These are phyloP conservation scores for Ctenomys sociabilis DNA, from an alignment of 2,113 vertebrate species.

Conservation along the genomic window DNA sequence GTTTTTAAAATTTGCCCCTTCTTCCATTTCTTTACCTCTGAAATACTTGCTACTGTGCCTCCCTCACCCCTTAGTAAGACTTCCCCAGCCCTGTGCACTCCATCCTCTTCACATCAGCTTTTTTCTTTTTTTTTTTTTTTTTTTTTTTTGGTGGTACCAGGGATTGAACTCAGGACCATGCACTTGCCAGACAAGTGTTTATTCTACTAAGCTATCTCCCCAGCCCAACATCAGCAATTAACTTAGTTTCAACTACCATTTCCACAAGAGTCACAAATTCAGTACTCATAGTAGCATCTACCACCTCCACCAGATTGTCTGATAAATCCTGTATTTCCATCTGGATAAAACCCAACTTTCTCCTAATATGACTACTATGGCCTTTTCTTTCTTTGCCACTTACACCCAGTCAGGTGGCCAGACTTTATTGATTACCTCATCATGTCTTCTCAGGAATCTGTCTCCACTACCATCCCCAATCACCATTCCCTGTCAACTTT, in stretches of 20 bases:
- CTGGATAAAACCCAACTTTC: conserved; percentile 23
- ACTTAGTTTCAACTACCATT: conserved; percentile 25
- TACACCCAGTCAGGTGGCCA: conserved; percentile 26
- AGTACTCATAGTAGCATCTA: neutral
- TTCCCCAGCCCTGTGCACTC: neutral
- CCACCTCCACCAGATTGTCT: neutral
- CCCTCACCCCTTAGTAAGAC: neutral
- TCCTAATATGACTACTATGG: neutral
- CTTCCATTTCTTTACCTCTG: neutral
- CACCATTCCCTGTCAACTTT: conserved; percentile 39
- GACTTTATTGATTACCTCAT: neutral
- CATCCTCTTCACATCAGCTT: neutral
- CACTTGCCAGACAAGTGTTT: no score
- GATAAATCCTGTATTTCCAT: neutral
- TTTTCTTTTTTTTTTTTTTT: no score
- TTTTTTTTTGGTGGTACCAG: no score
- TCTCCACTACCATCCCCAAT: conserved; percentile 12
- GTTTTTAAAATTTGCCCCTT: conserved; percentile 41
- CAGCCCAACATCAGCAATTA: neutral
- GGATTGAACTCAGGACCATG: no score
- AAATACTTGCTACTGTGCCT: neutral
- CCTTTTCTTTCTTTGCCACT: conserved; percentile 41
- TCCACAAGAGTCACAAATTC: conserved; percentile 38
- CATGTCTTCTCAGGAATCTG: conserved; percentile 30
- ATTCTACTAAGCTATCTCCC: no score